Conservation (phyloP, 2,888 invertebrate genomes). For the Hedychridium roseum region DNA sequence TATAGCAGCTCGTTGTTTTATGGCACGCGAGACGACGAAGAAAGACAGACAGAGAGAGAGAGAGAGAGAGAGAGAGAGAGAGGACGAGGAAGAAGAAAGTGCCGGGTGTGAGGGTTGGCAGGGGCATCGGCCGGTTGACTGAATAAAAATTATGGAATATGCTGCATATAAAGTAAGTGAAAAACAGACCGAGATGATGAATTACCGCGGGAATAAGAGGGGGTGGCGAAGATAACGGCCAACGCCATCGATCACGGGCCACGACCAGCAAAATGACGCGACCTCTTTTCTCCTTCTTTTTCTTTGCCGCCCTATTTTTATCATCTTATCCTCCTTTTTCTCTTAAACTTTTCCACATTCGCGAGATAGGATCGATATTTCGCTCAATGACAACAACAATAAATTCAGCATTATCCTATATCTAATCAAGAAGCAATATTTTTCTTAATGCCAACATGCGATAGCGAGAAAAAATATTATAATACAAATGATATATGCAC, state of each 20-base stretch:
- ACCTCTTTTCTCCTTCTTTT: constrained; percentile 31
- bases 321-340: too few species aligned
- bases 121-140: constrained; percentile 48
- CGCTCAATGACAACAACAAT: too few species aligned
- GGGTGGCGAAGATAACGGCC: constrained; percentile 61
- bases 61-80: background rate
- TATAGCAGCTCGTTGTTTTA: constrained; percentile 4
- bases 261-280: constrained; percentile 59
- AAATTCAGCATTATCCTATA: too few species aligned
- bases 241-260: constrained; percentile 60
- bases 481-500: too few species aligned
- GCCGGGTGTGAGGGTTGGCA: constrained; percentile 10
- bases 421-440: too few species aligned
- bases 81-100: background rate
- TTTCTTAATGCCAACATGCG: too few species aligned
- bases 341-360: constrained; percentile 14
- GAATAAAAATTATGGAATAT: constrained; percentile 64
- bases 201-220: constrained; percentile 54
- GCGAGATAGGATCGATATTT: too few species aligned
- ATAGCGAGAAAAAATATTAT: too few species aligned
- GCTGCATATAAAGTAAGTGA: constrained; percentile 65
- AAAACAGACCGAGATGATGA: constrained; percentile 64
- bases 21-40: too few species aligned
- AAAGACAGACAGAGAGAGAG: constrained; percentile 7
- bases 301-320: too few species aligned